Evolutionary conservation across 2,113 vertebrate genomes (phyloP).

Genomic region (Leucopsar rothschildi): DNA sequence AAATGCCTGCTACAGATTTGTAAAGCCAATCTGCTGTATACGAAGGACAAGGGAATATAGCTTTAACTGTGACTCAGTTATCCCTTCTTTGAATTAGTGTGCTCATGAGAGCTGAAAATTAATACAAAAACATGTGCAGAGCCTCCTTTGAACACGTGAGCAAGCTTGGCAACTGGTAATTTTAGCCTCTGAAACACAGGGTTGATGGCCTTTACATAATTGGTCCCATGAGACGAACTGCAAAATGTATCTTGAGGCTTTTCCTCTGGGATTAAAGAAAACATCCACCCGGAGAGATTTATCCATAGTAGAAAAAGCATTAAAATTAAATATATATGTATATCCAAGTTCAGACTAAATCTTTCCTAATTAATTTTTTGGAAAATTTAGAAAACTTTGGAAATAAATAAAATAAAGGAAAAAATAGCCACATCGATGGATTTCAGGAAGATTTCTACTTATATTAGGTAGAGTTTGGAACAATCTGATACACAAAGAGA

Average conservation of each 20-base stretch:
- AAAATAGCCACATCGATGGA: not conserved
- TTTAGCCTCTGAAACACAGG: not conserved
- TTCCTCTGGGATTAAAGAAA: constrained; percentile 15
- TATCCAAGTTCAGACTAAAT: not conserved
- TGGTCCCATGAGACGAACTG: constrained; percentile 22
- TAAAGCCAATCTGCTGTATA: not conserved
- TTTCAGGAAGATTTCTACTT: not conserved
- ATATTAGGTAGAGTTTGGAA: not conserved
- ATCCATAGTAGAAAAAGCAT: not conserved
- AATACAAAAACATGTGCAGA: not conserved
- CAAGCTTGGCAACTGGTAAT: not conserved
- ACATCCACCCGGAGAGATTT: not conserved
- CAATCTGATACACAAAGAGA: not conserved
- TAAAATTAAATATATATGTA: not conserved
- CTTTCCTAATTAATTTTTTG: not conserved
- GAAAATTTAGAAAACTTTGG: not conserved
- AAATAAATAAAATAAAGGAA: not conserved
- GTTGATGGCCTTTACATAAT: constrained; percentile 44
- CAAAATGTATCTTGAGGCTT: not conserved
- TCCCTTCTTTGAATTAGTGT: not conserved
- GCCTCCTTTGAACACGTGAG: not conserved
- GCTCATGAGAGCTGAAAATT: constrained; percentile 11
- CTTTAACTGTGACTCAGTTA: not conserved
- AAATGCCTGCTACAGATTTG: not conserved
- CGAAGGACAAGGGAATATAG: not conserved